A percentile compares a stretch with the other conserved stretches of the same genome.
Evolutionary conservation across 2,888 invertebrate genomes (phyloP).

Genomic region (Periphyllus acericola): DNA sequence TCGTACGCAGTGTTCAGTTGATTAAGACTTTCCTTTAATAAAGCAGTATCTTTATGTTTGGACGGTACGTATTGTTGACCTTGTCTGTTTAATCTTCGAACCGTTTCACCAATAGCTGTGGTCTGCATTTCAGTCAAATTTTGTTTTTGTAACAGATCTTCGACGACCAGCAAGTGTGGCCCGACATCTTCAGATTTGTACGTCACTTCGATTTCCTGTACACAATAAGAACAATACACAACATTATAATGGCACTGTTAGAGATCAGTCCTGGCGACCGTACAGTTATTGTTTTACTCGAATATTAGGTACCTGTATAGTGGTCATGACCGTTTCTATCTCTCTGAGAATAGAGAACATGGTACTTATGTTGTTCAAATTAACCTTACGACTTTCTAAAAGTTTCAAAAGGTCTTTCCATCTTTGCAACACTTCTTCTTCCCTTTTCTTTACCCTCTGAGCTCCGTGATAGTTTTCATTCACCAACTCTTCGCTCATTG

Average conservation of each 20-base stretch:
- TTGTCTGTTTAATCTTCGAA: constrained; percentile 79
- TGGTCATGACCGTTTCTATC: constrained; percentile 87
- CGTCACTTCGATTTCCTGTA: constrained; percentile 61
- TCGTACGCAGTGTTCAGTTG: constrained; percentile 82
- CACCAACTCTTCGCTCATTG: constrained; percentile 92
- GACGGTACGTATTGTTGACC: constrained; percentile 72
- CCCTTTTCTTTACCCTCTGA: constrained; percentile 78
- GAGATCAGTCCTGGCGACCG: not conserved
- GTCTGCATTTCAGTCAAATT: constrained; percentile 91
- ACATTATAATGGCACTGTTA: not conserved
- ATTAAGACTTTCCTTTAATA: constrained; percentile 78
- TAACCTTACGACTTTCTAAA: constrained; percentile 83
- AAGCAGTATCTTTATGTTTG: constrained; percentile 71
- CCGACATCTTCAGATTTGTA: constrained; percentile 84
- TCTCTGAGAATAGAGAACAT: constrained; percentile 90
- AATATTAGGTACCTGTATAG: constrained; percentile 77
- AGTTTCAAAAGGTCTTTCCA: constrained; percentile 88
- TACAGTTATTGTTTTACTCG: not conserved
- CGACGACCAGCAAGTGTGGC: constrained; percentile 92
- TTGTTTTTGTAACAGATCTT: constrained; percentile 94
- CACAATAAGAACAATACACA: not conserved
- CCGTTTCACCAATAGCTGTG: constrained; percentile 86
- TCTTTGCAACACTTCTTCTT: constrained; percentile 82
- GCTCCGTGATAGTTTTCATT: constrained; percentile 91
- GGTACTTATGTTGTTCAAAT: constrained; percentile 81